Percentiles rank a stretch among this genome's conserved stretches.
phyloP scores from a whole-genome alignment of 2,888 invertebrate species.

The Drosophila maculinotata region DNA sequence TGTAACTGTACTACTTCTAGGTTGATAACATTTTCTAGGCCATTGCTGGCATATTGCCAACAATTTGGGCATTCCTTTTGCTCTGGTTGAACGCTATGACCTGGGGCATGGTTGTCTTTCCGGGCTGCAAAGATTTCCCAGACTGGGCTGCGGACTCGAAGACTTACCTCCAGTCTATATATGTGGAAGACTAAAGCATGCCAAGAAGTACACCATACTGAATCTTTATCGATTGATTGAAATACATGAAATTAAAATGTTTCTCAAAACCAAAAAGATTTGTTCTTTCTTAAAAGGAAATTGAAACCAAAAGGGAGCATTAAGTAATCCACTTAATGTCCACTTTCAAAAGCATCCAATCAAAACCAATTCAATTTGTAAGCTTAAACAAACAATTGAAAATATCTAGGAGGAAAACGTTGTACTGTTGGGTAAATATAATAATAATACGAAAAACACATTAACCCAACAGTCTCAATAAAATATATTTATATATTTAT shows the following conservation, averaged over 20 bases:
- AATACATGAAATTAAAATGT: too few relatives aligned
- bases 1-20: neutral
- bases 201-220: neutral
- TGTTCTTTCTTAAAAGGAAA: too few relatives aligned
- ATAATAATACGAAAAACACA: neutral
- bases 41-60: conserved; percentile 56
- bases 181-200: neutral
- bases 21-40: conserved; percentile 33
- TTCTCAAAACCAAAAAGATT: too few relatives aligned
- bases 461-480: conserved; percentile 12
- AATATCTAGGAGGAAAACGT: neutral
- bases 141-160: conserved; percentile 24
- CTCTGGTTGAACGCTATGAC: conserved; percentile 35
- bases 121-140: conserved; percentile 36
- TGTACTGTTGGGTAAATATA: neutral
- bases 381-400: neutral
- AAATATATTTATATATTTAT: conserved; percentile 46
- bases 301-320: too few relatives aligned
- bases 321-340: too few relatives aligned
- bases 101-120: conserved; percentile 56
- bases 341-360: neutral
- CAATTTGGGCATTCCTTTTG: conserved; percentile 25
- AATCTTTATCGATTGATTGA: too few relatives aligned
- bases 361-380: conserved; percentile 2
- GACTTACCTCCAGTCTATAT: neutral